phyloP scores from a whole-genome alignment of 2,888 invertebrate species.

The Drosophila pegasa region DNA sequence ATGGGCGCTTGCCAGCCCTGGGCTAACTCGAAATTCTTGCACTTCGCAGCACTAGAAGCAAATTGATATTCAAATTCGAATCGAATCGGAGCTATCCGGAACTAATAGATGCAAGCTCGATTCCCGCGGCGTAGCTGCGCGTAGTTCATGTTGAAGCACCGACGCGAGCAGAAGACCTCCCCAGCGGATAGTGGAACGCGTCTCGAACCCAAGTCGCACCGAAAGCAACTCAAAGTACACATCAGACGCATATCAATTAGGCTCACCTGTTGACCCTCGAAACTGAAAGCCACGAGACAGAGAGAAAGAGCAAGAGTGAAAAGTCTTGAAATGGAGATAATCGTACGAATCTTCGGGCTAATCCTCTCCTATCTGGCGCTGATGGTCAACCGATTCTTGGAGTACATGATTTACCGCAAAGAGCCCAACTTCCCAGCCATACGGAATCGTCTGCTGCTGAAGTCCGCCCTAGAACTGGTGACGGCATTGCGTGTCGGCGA shows the following conservation, averaged over 20 bases:
- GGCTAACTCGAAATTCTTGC: background rate
- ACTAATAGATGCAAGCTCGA: conserved; percentile 10
- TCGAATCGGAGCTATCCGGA: conserved; percentile 22
- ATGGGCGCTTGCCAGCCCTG: conserved; percentile 25
- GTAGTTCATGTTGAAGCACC: conserved; percentile 49
- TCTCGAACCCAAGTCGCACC: background rate
- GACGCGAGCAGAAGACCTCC: conserved; percentile 27
- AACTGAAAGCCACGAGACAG: background rate
- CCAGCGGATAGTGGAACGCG: background rate
- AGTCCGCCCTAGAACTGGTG: conserved; percentile 69
- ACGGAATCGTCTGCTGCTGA: conserved; percentile 62
- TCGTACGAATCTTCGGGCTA: conserved; percentile 63
- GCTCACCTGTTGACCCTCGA: conserved; percentile 43
- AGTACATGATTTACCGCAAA: conserved; percentile 45
- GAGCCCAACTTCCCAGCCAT: conserved; percentile 71
- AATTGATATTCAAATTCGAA: conserved; percentile 35
- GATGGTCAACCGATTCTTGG: conserved; percentile 60
- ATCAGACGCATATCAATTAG: conserved; percentile 47
- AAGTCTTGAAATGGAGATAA: conserved; percentile 60
- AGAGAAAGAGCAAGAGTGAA: rapidly evolving
- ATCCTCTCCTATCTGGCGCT: conserved; percentile 60
- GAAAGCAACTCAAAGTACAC: conserved; percentile 44
- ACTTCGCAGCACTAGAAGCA: conserved; percentile 42
- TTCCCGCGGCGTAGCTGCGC: background rate
- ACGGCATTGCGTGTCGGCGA: conserved; percentile 68